phyloP scores from a whole-genome alignment of 2,888 invertebrate species.

The Eupithecia insigniata region DNA sequence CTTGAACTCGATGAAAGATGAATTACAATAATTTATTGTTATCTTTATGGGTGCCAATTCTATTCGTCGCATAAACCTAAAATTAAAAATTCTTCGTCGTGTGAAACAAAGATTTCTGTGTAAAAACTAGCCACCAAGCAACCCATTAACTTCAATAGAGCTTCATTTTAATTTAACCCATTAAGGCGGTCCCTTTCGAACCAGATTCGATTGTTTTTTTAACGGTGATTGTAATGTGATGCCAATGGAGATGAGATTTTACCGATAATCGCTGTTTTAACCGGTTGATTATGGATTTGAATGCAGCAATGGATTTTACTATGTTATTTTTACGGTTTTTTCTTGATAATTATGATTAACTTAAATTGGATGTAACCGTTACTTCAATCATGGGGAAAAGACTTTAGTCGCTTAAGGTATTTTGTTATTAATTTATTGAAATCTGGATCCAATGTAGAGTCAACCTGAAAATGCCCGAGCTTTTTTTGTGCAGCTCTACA shows the following conservation, averaged over 20 bases:
- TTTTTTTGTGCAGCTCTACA: too few species aligned
- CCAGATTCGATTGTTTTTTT: slow-evolving; percentile 35
- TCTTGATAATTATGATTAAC: slow-evolving; percentile 1
- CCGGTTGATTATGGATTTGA: slow-evolving; percentile 11
- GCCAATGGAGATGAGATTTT: slow-evolving; percentile 26
- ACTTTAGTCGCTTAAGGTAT: not conserved
- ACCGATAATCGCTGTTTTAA: slow-evolving; percentile 16
- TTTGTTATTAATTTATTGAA: too few species aligned
- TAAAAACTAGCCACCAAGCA: slow-evolving; percentile 27
- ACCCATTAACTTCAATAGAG: slow-evolving; percentile 48
- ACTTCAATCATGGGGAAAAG: not conserved
- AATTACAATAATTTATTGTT: not conserved
- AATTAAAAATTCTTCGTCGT: slow-evolving; percentile 3
- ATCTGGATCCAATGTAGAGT: too few species aligned
- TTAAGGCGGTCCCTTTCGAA: slow-evolving; percentile 49
- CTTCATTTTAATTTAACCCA: slow-evolving; percentile 44
- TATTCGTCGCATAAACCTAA: not conserved
- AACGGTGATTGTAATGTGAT: slow-evolving; percentile 31
- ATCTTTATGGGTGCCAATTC: not conserved
- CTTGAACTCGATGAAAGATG: not conserved
- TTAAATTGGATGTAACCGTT: not conserved
- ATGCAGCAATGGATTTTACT: not conserved
- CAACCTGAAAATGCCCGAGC: too few species aligned
- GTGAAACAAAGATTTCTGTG: slow-evolving; percentile 6
- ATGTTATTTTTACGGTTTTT: not conserved